Evolutionary conservation across 2,888 invertebrate genomes (phyloP), one percentile per base, ranked within the genome.

Genomic region (Pimpla rufipes): DNA sequence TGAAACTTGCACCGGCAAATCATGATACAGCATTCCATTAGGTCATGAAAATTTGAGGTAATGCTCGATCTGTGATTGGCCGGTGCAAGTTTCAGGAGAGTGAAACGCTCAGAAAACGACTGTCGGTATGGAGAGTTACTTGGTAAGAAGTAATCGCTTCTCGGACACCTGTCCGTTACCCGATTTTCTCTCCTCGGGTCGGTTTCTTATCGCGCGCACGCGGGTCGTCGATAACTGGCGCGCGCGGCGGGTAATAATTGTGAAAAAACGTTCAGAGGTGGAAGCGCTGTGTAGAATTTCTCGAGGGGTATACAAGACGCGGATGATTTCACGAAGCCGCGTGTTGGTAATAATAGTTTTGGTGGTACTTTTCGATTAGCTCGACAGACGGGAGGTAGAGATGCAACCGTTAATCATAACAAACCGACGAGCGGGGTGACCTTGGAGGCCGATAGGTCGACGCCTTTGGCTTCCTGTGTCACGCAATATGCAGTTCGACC

Each of bases 231-330:
- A n/a, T n/a, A n/a, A n/a, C n/a, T n/a, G n/a, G n/a, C n/a, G n/a
- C n/a, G n/a, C n/a, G 18, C 16, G 52, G 18, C 21, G 3, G n/a
- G 3, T 13, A 29, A 1, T 13, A 55, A 21, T 11, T 57, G 57
- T 29, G 35, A n/a, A 57, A 55, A 29, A 59, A 13, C 35, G 35
- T 35, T 1, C 59, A n/a, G 35, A 59, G 59, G 37, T 59, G 59
- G 59, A 59, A 59, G 59, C 35, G 1, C 59, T 7, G 8, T 16
- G n/a, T 4, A 13, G 7, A 3, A 35, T 23, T 59, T 35, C n/a
- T 59, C 35, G 1, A 1, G 8, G 21, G 6, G 59, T 1, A 8
- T 4, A 35, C 35, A n/a, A n/a, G n/a, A n/a, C n/a, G n/a, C n/a
- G n/a, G n/a, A 5, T 55, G 11, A 0, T 29, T 23, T 11, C 13